These are phyloP conservation scores for Andrena bicolor DNA, from an alignment of 2,888 invertebrate genomes.

Conservation along the genomic window DNA sequence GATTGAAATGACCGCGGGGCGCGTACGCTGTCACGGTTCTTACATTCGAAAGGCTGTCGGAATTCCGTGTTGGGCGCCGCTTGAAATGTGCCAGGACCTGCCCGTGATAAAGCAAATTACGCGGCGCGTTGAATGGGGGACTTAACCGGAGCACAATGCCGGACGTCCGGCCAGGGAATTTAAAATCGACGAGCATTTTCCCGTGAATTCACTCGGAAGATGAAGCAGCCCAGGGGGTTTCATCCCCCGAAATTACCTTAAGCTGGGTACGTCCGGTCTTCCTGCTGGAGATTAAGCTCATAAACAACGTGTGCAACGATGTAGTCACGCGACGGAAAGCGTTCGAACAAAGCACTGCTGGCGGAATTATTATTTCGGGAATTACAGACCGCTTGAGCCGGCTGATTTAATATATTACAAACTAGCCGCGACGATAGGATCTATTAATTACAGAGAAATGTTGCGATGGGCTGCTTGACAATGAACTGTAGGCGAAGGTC, in stretches of 20 bases:
- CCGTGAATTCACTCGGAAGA: conserved; percentile 32
- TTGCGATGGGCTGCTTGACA: neutral
- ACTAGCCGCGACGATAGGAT: neutral
- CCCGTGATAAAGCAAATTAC: conserved; percentile 23
- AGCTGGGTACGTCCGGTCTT: conserved; percentile 25
- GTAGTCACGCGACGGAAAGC: neutral
- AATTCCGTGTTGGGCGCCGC: neutral
- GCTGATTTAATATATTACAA: neutral
- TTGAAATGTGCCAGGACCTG: neutral
- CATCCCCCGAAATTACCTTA: conserved; percentile 28
- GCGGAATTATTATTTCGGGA: neutral
- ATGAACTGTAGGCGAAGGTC: neutral
- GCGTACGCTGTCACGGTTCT: neutral
- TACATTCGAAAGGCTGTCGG: neutral
- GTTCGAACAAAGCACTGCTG: neutral
- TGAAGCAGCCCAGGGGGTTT: neutral
- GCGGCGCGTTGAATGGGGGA: conserved; percentile 32
- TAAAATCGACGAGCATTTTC: conserved; percentile 25
- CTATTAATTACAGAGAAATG: conserved; percentile 6
- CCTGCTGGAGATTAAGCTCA: neutral
- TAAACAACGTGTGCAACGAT: neutral
- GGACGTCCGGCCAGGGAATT: conserved; percentile 17
- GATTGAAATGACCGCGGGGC: conserved; percentile 20
- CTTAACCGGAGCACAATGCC: conserved; percentile 17
- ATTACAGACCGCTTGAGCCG: neutral